Evolutionary conservation across 1,140 invertebrate genomes (phyloP), one percentile per base, ranked within the genome.

Genomic region (Subanguina moxae): DNA sequence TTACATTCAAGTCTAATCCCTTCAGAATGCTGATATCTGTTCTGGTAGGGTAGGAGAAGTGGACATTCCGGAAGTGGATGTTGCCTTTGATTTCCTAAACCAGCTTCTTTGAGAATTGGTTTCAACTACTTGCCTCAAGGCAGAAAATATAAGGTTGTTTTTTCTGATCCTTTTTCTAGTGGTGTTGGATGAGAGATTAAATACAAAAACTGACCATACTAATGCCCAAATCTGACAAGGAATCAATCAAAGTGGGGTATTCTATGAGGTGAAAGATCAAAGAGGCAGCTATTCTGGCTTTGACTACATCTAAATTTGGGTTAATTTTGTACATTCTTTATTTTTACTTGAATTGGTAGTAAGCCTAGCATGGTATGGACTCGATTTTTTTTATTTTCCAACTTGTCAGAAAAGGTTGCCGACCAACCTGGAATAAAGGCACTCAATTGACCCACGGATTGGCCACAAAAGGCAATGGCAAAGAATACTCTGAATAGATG

Each of bases 1-100:
- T 88, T 17, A 92, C 90, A 1, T 85, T 86, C 74, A 98, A 94
- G 67, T 87, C 90, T 27, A 97, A 84, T 82, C 93, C 90, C 73
- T 88, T 89, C 13, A 98, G 84, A 9, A 97, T 78, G 48, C 65
- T 61, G 15, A 82, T 80, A 61, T 82, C 80, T 28, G 80, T 69
- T 11, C 32, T 38, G 32, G 85, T 84, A 19, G 86, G 85, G 69
- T 86, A 86, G 15, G 59, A 64, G 67, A 86, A 86, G 46, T 83
- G 67, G 5, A 86, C 78, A 69, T 85, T 80, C n/a, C 76, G 68
- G 19, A 87, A 77, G 25, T 77, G 62, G 7, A 86, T 80, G 61
- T 83, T 80, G 9, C 85, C 85, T 19, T 52, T 74, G 23, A 82
- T 32, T 9, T 73, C 65, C 56, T 79, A 75, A 65, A 76, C 42